Conservation (phyloP, 2,888 invertebrate species). For the Nesidiocoris tenuis region DNA sequence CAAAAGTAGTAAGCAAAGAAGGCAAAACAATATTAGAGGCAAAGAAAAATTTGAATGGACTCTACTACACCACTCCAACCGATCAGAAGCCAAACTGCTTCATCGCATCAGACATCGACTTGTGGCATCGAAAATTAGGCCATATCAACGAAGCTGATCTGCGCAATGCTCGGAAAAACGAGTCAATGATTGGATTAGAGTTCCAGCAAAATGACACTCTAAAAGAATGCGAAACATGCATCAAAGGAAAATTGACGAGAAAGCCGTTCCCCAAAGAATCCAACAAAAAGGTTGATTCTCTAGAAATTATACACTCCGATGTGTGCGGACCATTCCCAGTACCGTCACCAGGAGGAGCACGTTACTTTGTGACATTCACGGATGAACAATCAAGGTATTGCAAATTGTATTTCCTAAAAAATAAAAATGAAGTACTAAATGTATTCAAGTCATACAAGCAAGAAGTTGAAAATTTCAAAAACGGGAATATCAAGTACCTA, state of each 20-base stretch:
- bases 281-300: not conserved
- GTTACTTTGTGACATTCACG: slow-evolving; percentile 12
- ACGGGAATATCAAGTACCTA: slow-evolving; percentile 47
- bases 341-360: not conserved
- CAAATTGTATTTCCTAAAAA: slow-evolving; percentile 49
- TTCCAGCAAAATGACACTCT: too few species aligned
- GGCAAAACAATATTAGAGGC: not conserved
- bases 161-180: not conserved
- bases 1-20: not conserved
- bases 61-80: not conserved
- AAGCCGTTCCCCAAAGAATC: slow-evolving; percentile 18
- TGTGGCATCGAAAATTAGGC: slow-evolving; percentile 7
- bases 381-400: slow-evolving; percentile 44
- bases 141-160: slow-evolving; percentile 1
- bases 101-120: too few species aligned
- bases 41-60: not conserved
- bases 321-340: slow-evolving; percentile 7
- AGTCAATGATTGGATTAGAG: not conserved
- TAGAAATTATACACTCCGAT: slow-evolving; percentile 27
- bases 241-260: slow-evolving; percentile 4
- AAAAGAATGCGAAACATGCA: slow-evolving; percentile 1
- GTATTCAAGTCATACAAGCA: slow-evolving; percentile 46
- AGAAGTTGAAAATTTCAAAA: slow-evolving; percentile 50
- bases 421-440: slow-evolving; percentile 49
- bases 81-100: too few species aligned